A percentile compares a stretch with the other conserved stretches of the same genome.
Conservation (phyloP, 2,113 vertebrate species). For the Eonycteris spelaea region DNA sequence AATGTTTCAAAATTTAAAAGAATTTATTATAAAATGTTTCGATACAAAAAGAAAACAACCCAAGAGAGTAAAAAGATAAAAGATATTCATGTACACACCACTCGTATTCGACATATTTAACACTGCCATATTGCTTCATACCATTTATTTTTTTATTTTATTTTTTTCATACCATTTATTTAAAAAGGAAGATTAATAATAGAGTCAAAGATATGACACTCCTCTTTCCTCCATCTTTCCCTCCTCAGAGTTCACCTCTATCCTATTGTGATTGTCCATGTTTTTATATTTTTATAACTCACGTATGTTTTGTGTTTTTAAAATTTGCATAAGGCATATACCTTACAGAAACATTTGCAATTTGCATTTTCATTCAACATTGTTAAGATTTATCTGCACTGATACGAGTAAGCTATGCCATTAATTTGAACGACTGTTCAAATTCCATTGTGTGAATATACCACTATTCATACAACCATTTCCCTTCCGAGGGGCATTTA, state of each 20-base stretch:
- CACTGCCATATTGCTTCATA: neutral
- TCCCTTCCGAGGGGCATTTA: neutral
- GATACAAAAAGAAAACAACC: neutral
- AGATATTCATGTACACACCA: neutral
- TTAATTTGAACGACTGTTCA: neutral
- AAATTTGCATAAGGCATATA: neutral
- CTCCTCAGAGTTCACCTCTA: neutral
- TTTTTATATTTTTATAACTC: constrained; percentile 1
- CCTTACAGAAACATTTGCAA: neutral
- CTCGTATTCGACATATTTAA: neutral
- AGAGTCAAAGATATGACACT: neutral
- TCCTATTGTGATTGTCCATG: neutral
- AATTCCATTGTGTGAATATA: neutral
- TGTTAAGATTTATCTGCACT: neutral
- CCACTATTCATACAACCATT: neutral
- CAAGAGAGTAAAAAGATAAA: neutral
- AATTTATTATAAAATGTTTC: neutral
- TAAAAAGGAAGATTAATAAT: constrained; percentile 3
- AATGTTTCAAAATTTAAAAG: neutral
- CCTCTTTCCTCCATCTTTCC: neutral
- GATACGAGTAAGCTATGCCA: neutral
- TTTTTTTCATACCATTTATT: neutral
- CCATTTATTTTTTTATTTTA: neutral
- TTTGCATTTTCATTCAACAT: neutral
- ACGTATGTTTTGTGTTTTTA: neutral